Conservation (phyloP, 2,888 invertebrate species). For the Himalopsyche anomala region DNA sequence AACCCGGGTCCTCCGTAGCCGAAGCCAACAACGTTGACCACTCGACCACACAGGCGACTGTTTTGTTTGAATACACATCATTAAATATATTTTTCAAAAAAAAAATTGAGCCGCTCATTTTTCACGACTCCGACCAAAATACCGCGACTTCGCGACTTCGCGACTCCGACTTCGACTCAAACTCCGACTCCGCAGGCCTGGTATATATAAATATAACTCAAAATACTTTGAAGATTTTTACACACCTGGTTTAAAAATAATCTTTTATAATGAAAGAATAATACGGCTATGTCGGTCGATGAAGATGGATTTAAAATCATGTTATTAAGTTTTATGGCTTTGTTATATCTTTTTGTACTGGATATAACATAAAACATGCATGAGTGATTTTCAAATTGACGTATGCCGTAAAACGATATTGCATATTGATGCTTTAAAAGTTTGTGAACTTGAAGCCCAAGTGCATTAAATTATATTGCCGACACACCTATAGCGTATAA, state of each 20-base stretch:
- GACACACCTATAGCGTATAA: background rate
- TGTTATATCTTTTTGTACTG: background rate
- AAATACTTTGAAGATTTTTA: too few relatives aligned
- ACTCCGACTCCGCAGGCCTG: too few relatives aligned
- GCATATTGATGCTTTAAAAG: slow-evolving; percentile 17
- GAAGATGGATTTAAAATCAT: slow-evolving; percentile 12
- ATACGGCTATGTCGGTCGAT: background rate
- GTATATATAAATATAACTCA: too few relatives aligned
- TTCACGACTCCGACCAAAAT: too few relatives aligned
- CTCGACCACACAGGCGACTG: too few relatives aligned
- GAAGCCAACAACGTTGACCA: too few relatives aligned
- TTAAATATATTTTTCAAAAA: too few relatives aligned
- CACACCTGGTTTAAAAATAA: background rate
- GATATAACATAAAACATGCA: slow-evolving; percentile 18
- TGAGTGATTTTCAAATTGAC: slow-evolving; percentile 16
- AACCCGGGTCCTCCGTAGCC: too few relatives aligned
- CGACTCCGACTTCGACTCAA: too few relatives aligned
- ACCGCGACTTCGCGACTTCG: too few relatives aligned
- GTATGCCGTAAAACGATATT: slow-evolving; percentile 11
- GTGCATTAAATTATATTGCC: slow-evolving; percentile 24
- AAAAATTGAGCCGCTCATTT: too few relatives aligned
- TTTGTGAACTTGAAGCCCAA: background rate
- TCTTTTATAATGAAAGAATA: background rate
- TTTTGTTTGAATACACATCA: too few relatives aligned
- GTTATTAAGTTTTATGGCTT: background rate